A percentile compares a stretch with the other conserved stretches of the same genome.
Evolutionary conservation across 1,140 invertebrate genomes (phyloP).

Genomic region (Diploscapter pachys): DNA sequence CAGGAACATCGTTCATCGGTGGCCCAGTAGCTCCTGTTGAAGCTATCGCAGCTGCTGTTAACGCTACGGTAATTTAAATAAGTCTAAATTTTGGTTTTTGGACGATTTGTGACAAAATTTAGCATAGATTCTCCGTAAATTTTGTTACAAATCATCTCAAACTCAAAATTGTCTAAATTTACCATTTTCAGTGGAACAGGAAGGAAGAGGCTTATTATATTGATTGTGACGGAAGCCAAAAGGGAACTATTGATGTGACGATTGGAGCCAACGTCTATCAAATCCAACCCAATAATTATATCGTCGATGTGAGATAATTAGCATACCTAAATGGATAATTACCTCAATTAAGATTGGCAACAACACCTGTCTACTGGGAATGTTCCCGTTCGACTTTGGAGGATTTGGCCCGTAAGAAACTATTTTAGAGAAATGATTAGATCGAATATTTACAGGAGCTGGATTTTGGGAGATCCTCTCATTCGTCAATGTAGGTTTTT

Average conservation of each 20-base stretch:
- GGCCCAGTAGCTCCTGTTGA: slow-evolving; percentile 33
- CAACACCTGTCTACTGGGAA: slow-evolving; percentile 34
- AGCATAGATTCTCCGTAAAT: no score
- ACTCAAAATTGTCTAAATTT: no score
- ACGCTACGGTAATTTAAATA: slow-evolving; percentile 9
- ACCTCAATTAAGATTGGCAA: slow-evolving; percentile 11
- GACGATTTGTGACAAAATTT: background rate
- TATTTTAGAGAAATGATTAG: slow-evolving; percentile 8
- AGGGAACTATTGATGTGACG: slow-evolving; percentile 19
- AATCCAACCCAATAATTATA: slow-evolving; percentile 32
- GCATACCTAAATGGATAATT: background rate
- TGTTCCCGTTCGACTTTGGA: slow-evolving; percentile 41
- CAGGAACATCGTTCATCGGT: slow-evolving; percentile 31
- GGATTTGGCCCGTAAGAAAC: slow-evolving; percentile 44
- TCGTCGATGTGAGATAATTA: slow-evolving; percentile 20
- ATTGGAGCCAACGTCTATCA: slow-evolving; percentile 24
- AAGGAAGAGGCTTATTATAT: slow-evolving; percentile 18
- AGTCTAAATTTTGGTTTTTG: background rate
- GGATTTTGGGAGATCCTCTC: slow-evolving; percentile 46
- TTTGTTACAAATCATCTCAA: no score
- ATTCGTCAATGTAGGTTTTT: slow-evolving; percentile 42
- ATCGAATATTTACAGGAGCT: background rate
- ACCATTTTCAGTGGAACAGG: slow-evolving; percentile 21
- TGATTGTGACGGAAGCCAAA: slow-evolving; percentile 23
- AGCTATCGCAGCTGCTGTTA: slow-evolving; percentile 22